These are phyloP conservation scores for Diaperis boleti DNA, from an alignment of 2,888 invertebrate species.

Conservation along the genomic window DNA sequence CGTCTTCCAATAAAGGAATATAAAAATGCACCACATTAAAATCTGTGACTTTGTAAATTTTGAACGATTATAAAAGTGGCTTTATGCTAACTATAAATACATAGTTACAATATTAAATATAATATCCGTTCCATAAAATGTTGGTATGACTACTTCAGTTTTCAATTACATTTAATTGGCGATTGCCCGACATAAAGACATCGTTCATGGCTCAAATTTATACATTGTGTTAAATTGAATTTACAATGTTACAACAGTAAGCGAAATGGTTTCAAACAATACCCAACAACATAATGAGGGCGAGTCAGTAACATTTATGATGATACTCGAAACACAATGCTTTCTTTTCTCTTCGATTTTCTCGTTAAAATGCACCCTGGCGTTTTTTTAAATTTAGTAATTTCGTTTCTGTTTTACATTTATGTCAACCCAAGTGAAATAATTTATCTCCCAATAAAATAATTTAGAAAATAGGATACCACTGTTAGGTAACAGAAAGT, in stretches of 20 bases:
- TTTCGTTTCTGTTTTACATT: too few relatives aligned
- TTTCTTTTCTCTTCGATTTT: conserved; percentile 41
- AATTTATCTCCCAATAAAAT: background rate
- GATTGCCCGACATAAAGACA: conserved; percentile 3
- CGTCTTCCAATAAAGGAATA: conserved; percentile 14
- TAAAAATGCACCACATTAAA: too few relatives aligned
- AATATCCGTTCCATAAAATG: background rate
- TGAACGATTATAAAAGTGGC: too few relatives aligned
- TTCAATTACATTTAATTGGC: conserved; percentile 18
- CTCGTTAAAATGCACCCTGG: conserved; percentile 26
- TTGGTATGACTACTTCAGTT: background rate
- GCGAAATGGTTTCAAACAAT: conserved; percentile 42
- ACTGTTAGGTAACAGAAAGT: background rate
- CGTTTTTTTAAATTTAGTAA: too few relatives aligned
- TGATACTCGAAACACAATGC: conserved; percentile 39
- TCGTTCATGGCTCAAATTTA: conserved; percentile 15
- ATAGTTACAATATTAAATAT: too few relatives aligned
- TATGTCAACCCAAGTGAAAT: background rate
- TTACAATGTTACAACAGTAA: conserved; percentile 42
- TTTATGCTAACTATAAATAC: too few relatives aligned
- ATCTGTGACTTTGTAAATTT: too few relatives aligned
- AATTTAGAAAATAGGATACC: background rate
- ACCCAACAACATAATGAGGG: conserved; percentile 39
- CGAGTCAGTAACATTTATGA: conserved; percentile 41
- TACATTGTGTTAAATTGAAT: conserved; percentile 43